phyloP scores from a whole-genome alignment of 2,113 vertebrate species.

The Perca flavescens region DNA sequence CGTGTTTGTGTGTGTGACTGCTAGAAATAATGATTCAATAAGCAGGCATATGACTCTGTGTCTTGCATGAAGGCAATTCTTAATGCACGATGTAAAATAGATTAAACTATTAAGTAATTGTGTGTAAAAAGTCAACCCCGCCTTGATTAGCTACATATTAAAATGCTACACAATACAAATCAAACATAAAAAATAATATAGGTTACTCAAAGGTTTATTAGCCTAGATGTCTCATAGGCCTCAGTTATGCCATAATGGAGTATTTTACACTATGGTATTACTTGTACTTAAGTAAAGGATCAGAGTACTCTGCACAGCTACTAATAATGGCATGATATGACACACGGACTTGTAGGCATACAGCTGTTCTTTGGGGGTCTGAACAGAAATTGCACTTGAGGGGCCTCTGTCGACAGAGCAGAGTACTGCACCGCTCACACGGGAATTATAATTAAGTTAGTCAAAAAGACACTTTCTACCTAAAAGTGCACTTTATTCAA shows the following conservation, averaged over 20 bases:
- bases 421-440: conserved; percentile 2
- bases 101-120: too few species aligned
- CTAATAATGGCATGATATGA: too few species aligned
- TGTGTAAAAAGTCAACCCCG: too few species aligned
- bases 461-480: not conserved
- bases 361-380: not conserved
- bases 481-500: not conserved
- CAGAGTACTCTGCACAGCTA: too few species aligned
- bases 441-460: not conserved
- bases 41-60: too few species aligned
- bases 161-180: not conserved
- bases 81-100: too few species aligned
- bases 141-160: not conserved
- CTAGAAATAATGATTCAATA: too few species aligned
- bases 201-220: not conserved
- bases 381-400: not conserved
- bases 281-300: not conserved
- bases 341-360: not conserved
- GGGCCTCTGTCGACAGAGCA: conserved; percentile 47
- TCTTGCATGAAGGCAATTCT: too few species aligned
- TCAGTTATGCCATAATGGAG: not conserved
- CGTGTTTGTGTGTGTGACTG: too few species aligned
- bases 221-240: too few species aligned
- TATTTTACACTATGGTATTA: not conserved
- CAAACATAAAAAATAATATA: not conserved